phyloP scores from a whole-genome alignment of 2,888 invertebrate genomes.

The Pilophorus perplexus region DNA sequence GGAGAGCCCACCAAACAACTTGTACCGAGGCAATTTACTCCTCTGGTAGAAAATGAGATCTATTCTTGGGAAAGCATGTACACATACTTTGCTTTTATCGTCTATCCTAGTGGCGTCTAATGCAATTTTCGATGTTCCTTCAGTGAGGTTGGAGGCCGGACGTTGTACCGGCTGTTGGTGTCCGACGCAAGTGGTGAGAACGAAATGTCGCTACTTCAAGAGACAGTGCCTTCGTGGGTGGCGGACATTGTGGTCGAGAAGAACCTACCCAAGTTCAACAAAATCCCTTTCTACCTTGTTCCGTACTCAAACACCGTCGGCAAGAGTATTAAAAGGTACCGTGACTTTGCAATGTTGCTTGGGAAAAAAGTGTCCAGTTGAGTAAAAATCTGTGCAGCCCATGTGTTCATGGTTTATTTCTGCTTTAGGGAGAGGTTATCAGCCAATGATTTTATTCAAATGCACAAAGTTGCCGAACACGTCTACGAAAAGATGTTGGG shows the following conservation, averaged over 20 bases:
- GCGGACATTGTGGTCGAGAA: slow-evolving; percentile 91
- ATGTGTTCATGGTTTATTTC: too few species aligned
- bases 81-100: too few species aligned
- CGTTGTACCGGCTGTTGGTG: slow-evolving; percentile 82
- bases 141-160: slow-evolving; percentile 94
- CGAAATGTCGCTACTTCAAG: slow-evolving; percentile 84
- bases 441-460: slow-evolving; percentile 98
- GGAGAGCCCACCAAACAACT: too few species aligned
- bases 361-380: too few species aligned
- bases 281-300: slow-evolving; percentile 93
- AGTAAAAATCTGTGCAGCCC: too few species aligned
- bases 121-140: too few species aligned
- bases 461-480: slow-evolving; percentile 97
- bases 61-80: too few species aligned
- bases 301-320: slow-evolving; percentile 79
- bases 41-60: too few species aligned
- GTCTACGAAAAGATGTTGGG: slow-evolving; percentile 92
- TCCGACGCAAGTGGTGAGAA: slow-evolving; percentile 93
- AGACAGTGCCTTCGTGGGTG: slow-evolving; percentile 95
- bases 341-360: too few species aligned
- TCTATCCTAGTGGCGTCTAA: too few species aligned
- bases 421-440: slow-evolving; percentile 83
- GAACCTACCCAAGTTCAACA: slow-evolving; percentile 90
- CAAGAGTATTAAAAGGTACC: slow-evolving; percentile 73
- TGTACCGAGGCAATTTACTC: too few species aligned